Base-by-base conservation (phyloP, 2,797 vertebrate species). In the Malurus splendens region DNA sequence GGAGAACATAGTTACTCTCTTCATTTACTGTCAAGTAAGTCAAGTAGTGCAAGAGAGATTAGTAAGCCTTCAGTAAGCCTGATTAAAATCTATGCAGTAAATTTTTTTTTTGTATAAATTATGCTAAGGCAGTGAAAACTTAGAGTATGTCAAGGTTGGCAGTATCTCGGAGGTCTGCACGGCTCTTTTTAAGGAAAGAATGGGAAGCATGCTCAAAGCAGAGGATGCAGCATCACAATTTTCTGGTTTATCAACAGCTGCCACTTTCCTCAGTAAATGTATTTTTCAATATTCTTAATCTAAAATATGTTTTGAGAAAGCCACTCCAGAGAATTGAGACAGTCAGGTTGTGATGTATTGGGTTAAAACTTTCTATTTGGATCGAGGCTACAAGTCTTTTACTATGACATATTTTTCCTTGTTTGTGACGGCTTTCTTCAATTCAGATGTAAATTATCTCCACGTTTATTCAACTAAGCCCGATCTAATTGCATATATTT, bases 401-500 rank as follows among this genome's bases (percentile, higher is more conserved):
- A 90, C 86, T 93, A 70, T 57, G 84, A 83, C 55, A 67, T 94
- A 86, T 92, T 92, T 95, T 93, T 91, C 82, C 87, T 81, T 93
- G 73, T 82, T 94, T 90, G 64, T 83, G 87, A 86, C 0, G 4
- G 79, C 73, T 92, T 89, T 86, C 79, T 83, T 87, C 90, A 93
- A 90, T 92, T 90, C 86, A 93, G 44, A 95, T 93, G 94, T 91
- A 95, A 95, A 92, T 90, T 61, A 81, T 74, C 80, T 78, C 51
- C 64, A 82, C 62, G 90, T 90, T 80, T 87, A 86, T 94, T 90
- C 93, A 93, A 27, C 81, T 90, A 94, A 92, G 79, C 59, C 83
- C 45, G 41, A 90, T 94, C 86, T 82, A 89, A 95, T 90, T 92
- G 89, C 93, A 75, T 91, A 50, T 82, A 61, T 88, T 84, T 90